These are phyloP conservation scores for Kryptolebias ocellatus DNA, from an alignment of 2,797 vertebrate species.

Conservation along the genomic window DNA sequence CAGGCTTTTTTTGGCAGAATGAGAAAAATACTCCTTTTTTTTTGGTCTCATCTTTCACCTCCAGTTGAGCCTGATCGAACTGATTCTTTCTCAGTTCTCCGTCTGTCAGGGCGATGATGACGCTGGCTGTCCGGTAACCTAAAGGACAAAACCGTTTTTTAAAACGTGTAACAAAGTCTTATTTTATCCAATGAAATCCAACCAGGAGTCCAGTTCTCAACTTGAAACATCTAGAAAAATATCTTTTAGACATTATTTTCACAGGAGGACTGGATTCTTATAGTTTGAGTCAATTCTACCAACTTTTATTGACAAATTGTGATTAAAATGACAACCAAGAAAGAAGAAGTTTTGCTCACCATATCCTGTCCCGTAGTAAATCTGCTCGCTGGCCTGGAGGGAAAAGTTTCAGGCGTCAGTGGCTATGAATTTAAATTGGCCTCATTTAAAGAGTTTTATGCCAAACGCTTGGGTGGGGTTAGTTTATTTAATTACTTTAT, in stretches of 20 bases:
- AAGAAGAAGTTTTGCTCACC: slow-evolving; percentile 81
- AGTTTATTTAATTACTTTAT: slow-evolving; percentile 82
- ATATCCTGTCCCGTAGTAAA: slow-evolving; percentile 93
- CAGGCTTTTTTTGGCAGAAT: background rate
- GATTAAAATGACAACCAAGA: slow-evolving; percentile 7
- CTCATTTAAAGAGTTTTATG: slow-evolving; percentile 19
- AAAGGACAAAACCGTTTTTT: slow-evolving; percentile 13
- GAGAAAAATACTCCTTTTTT: background rate
- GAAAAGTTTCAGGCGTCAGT: slow-evolving; percentile 49
- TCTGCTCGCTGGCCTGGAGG: slow-evolving; percentile 95
- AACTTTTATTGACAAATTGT: slow-evolving; percentile 4
- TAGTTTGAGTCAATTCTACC: no score
- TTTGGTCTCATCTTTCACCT: slow-evolving; percentile 79
- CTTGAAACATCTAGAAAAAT: no score
- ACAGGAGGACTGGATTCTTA: no score
- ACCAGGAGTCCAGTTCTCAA: background rate
- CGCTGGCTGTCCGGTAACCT: slow-evolving; percentile 95
- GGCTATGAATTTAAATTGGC: slow-evolving; percentile 37
- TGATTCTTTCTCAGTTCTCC: slow-evolving; percentile 94
- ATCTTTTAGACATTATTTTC: no score
- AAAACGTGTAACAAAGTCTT: no score
- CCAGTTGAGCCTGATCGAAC: slow-evolving; percentile 93
- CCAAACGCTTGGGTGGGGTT: slow-evolving; percentile 8
- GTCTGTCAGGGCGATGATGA: slow-evolving; percentile 96
- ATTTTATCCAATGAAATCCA: background rate